Evolutionary conservation across 2,113 vertebrate species (phyloP).

Genomic region (Poeciliopsis occidentalis): DNA sequence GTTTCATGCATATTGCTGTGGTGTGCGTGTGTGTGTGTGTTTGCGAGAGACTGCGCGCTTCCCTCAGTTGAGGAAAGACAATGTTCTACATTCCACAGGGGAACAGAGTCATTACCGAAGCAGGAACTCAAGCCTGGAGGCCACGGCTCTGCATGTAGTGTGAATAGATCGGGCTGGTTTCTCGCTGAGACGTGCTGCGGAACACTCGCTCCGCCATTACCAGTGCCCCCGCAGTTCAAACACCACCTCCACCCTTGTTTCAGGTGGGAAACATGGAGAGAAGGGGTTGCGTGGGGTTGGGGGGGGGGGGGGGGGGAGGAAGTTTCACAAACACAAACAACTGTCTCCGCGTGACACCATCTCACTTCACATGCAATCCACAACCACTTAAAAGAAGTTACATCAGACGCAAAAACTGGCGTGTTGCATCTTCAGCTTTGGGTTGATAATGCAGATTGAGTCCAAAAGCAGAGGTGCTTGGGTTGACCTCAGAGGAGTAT

Average conservation of each 20-base stretch:
- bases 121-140: conserved; percentile 76
- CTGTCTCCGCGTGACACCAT: conserved; percentile 7
- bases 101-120: conserved; percentile 79
- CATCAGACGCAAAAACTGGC: conserved; percentile 1
- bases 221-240: conserved; percentile 72
- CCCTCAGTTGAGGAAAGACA: conserved; percentile 78
- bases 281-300: too few relatives aligned
- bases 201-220: conserved; percentile 71
- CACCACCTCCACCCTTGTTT: conserved; percentile 60
- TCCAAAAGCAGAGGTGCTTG: conserved; percentile 16
- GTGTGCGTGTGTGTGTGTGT: conserved; percentile 26
- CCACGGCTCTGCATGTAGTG: conserved; percentile 74
- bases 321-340: conserved; percentile 67
- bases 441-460: conserved; percentile 35
- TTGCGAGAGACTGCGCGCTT: conserved; percentile 55
- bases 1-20: conserved; percentile 61
- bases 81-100: conserved; percentile 81
- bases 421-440: conserved; percentile 27
- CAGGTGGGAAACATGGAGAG: conserved; percentile 6
- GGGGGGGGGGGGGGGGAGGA: conserved; percentile 15
- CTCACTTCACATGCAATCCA: conserved; percentile 15
- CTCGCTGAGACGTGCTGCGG: conserved; percentile 69
- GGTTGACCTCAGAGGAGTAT: conserved; percentile 22
- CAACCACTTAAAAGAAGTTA: conserved; percentile 13
- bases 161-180: conserved; percentile 72